Conservation (phyloP, 2,888 invertebrate species). For the Brachyptera putata region DNA sequence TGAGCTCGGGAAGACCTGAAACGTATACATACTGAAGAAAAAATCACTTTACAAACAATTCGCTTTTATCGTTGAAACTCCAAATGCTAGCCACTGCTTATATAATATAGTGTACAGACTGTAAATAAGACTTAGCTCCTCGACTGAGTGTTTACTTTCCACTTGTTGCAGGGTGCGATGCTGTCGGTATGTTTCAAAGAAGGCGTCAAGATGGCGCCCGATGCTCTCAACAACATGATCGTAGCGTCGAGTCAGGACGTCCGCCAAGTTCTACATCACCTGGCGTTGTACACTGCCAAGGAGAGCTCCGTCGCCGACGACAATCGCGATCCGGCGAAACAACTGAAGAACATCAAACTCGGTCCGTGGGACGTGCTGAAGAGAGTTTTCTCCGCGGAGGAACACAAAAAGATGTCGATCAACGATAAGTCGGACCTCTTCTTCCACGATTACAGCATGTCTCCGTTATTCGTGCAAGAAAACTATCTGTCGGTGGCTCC, state of each 20-base stretch:
- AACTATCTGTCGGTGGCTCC: constrained; percentile 87
- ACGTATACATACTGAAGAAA: too few relatives aligned
- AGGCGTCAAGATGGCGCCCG: constrained; percentile 69
- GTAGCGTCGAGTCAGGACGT: constrained; percentile 87
- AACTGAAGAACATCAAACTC: constrained; percentile 80
- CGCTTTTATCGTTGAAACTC: too few relatives aligned
- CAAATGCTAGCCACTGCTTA: too few relatives aligned
- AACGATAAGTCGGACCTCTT: constrained; percentile 86
- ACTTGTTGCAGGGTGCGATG: constrained; percentile 79
- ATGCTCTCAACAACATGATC: constrained; percentile 79
- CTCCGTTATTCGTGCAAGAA: constrained; percentile 96
- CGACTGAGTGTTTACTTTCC: too few relatives aligned
- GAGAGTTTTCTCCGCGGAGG: constrained; percentile 78
- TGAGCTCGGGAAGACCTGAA: too few relatives aligned
- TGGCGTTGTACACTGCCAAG: constrained; percentile 72
- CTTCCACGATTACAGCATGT: constrained; percentile 94
- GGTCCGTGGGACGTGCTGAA: constrained; percentile 92
- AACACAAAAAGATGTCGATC: constrained; percentile 72
- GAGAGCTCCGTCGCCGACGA: constrained; percentile 52
- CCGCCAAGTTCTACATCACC: constrained; percentile 85
- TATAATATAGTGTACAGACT: too few relatives aligned
- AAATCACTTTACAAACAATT: too few relatives aligned
- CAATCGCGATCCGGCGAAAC: constrained; percentile 52
- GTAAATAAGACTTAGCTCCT: too few relatives aligned
- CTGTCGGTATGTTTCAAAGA: constrained; percentile 90